Evolutionary conservation across 2,113 vertebrate genomes (phyloP).

Genomic region (Peromyscus leucopus): DNA sequence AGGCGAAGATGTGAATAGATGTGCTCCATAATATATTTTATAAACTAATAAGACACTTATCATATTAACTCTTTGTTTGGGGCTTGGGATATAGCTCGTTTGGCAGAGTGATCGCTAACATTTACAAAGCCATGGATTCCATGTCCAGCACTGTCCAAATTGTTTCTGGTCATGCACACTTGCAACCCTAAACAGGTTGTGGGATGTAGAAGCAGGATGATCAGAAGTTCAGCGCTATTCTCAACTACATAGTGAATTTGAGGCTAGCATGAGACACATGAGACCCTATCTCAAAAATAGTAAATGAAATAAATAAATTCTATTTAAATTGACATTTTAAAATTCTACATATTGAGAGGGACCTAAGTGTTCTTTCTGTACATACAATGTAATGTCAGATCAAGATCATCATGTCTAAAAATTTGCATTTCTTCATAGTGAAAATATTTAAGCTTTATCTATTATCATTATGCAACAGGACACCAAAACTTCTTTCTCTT

Average conservation of each 20-base stretch:
- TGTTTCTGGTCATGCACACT: fast-evolving
- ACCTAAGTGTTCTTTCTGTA: neutral
- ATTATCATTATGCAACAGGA: neutral
- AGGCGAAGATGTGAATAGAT: neutral
- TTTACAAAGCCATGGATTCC: neutral
- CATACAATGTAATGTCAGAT: neutral
- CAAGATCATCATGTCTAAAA: neutral
- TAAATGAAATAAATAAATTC: neutral
- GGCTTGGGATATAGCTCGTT: neutral
- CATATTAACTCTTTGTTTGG: neutral
- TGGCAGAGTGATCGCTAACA: neutral
- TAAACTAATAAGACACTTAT: neutral
- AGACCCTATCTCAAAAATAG: neutral
- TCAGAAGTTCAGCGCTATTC: neutral
- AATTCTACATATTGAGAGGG: neutral
- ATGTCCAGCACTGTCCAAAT: neutral
- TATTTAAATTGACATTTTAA: neutral
- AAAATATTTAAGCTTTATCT: neutral
- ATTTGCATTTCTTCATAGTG: neutral
- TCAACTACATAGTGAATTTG: neutral
- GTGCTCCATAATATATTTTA: neutral
- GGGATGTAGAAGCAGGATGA: too few relatives aligned
- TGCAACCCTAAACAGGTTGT: too few relatives aligned
- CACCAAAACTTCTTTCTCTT: neutral
- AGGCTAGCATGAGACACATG: neutral